Conservation (phyloP, 2,113 vertebrate genomes). For the Scomber japonicus region DNA sequence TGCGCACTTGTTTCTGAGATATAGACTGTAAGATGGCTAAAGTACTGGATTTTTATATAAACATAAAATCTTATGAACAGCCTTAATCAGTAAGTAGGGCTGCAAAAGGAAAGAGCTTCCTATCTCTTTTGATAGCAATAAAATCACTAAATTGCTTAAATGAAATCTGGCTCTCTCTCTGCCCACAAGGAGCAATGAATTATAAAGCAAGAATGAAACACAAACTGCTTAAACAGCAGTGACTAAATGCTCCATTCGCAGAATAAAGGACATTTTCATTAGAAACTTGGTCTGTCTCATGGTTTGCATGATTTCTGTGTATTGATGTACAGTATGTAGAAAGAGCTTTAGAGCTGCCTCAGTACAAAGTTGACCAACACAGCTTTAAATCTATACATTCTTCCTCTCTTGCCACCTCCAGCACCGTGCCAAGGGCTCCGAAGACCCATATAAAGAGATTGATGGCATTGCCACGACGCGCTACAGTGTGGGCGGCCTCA, state of each 20-base stretch:
- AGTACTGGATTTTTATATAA: slow-evolving; percentile 11
- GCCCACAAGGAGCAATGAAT: slow-evolving; percentile 8
- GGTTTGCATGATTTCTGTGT: background rate
- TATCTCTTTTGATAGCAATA: slow-evolving; percentile 21
- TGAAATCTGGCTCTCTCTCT: slow-evolving; percentile 15
- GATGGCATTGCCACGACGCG: slow-evolving; percentile 97
- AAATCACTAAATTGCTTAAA: slow-evolving; percentile 18
- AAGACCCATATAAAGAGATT: slow-evolving; percentile 96
- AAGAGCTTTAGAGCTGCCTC: background rate
- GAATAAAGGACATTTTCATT: background rate
- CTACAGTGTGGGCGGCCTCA: slow-evolving; percentile 97
- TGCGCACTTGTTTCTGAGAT: background rate
- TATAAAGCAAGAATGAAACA: slow-evolving; percentile 29
- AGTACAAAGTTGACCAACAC: background rate
- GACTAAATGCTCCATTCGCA: background rate
- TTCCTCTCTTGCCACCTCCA: slow-evolving; percentile 67
- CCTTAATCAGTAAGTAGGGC: slow-evolving; percentile 17
- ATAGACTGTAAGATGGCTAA: background rate
- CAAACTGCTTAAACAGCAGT: background rate
- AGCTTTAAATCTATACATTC: slow-evolving; percentile 25
- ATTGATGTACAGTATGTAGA: background rate
- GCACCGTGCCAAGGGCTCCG: slow-evolving; percentile 92
- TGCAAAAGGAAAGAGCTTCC: slow-evolving; percentile 25
- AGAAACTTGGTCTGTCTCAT: background rate
- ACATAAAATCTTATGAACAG: slow-evolving; percentile 29